Percentiles rank a stretch among this genome's conserved stretches.
Conservation (phyloP, 2,888 invertebrate species). For the Ryuthela nishihirai region DNA sequence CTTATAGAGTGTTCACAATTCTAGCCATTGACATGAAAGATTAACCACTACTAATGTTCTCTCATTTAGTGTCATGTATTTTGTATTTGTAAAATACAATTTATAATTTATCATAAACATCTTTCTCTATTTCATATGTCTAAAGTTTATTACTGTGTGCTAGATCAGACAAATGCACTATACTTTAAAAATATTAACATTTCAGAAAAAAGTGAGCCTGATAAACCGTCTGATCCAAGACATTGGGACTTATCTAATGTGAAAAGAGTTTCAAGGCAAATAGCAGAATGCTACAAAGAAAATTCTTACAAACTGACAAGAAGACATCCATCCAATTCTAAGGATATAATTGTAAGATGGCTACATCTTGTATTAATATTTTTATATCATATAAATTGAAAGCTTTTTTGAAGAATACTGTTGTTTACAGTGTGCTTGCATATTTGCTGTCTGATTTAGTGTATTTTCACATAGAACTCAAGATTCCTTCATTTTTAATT, state of each 20-base stretch:
- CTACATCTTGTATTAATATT: background rate
- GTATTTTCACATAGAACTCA: too few relatives aligned
- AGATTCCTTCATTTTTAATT: too few relatives aligned
- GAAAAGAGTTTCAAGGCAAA: conserved; percentile 22
- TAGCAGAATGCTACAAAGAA: conserved; percentile 29
- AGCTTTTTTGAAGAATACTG: too few relatives aligned
- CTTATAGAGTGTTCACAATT: too few relatives aligned
- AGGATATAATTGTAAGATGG: background rate
- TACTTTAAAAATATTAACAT: background rate
- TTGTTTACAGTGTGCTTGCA: too few relatives aligned
- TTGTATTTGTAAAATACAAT: background rate
- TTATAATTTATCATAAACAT: too few relatives aligned
- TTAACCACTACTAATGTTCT: background rate
- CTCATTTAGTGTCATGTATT: background rate
- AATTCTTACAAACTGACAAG: conserved; percentile 9
- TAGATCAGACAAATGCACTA: too few relatives aligned
- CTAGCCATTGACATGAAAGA: too few relatives aligned
- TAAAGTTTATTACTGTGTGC: background rate
- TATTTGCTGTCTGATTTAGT: too few relatives aligned
- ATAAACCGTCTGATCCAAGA: conserved; percentile 23
- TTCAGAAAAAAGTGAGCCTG: conserved; percentile 24
- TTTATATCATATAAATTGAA: too few relatives aligned
- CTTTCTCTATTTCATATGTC: background rate
- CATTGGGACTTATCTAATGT: conserved; percentile 29
- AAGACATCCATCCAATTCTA: conserved; percentile 9